A percentile compares a stretch with the other conserved stretches of the same genome.
Evolutionary conservation across 2,113 vertebrate genomes (phyloP).

Genomic region (Nettapus auritus): DNA sequence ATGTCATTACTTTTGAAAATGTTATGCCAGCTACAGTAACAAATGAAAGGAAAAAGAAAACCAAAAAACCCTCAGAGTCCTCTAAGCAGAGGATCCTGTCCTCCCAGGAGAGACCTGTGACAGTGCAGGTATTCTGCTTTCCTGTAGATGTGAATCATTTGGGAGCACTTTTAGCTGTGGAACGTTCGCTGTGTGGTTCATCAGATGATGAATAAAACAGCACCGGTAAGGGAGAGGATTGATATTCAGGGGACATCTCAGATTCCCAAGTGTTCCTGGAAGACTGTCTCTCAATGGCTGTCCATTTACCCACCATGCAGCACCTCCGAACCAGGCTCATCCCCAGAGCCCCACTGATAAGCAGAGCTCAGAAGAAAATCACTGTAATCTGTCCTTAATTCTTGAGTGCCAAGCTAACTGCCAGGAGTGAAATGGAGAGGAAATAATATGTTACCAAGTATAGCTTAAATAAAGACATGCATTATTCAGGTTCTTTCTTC

Average conservation of each 20-base stretch:
- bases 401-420: slow-evolving; percentile 44
- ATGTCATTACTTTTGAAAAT: neutral
- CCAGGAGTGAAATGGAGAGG: slow-evolving; percentile 44
- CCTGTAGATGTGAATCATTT: neutral
- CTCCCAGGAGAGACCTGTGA: neutral
- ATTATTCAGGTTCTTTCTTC: neutral
- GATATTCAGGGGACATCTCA: neutral
- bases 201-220: neutral
- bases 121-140: neutral
- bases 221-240: neutral
- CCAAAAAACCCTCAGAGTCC: neutral
- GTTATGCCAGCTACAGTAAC: slow-evolving; percentile 11
- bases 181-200: neutral
- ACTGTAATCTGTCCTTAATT: slow-evolving; percentile 69
- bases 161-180: neutral
- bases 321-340: neutral
- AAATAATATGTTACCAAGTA: slow-evolving; percentile 61
- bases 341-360: slow-evolving; percentile 56
- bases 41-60: neutral
- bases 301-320: slow-evolving; percentile 1
- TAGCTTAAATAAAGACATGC: slow-evolving; percentile 55
- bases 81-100: neutral
- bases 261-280: neutral
- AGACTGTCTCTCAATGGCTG: neutral
- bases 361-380: slow-evolving; percentile 58